Conservation (phyloP, 2,888 invertebrate species). For the Pseudococcus viburni region DNA sequence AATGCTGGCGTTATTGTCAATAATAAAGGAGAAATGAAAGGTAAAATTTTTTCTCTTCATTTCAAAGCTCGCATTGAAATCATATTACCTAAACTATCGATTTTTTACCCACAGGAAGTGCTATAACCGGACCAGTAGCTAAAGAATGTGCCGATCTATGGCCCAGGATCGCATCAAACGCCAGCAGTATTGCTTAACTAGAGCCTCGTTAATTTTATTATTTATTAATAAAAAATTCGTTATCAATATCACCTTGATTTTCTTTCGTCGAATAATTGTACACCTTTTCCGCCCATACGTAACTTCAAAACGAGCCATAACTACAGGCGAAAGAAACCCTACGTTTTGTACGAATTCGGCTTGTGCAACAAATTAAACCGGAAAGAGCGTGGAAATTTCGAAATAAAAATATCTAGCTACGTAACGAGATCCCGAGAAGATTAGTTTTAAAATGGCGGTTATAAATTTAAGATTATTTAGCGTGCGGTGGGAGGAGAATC, state of each 20-base stretch:
- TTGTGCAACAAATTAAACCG: conserved; percentile 28
- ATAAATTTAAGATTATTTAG: conserved; percentile 60
- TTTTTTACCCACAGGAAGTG: conserved; percentile 77
- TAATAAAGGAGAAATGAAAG: conserved; percentile 99
- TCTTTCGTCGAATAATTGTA: too few species aligned
- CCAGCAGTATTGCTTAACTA: conserved; percentile 94
- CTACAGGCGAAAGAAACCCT: neutral
- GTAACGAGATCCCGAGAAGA: conserved; percentile 54
- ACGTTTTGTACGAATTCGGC: conserved; percentile 8
- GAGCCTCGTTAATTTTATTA: too few species aligned
- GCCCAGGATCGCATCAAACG: conserved; percentile 99
- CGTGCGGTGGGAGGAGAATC: conserved; percentile 49
- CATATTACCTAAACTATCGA: neutral
- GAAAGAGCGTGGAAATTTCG: neutral
- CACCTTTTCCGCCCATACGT: too few species aligned
- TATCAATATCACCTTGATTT: too few species aligned
- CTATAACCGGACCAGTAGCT: conserved; percentile 99
- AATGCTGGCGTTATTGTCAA: conserved; percentile 99
- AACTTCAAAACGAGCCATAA: too few species aligned
- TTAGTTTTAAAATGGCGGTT: conserved; percentile 61
- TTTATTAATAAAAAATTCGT: too few species aligned
- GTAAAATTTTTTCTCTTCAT: conserved; percentile 71
- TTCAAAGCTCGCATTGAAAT: neutral
- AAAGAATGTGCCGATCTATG: conserved; percentile 99
- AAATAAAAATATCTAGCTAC: conserved; percentile 59